Base-by-base conservation (phyloP, 1,140 invertebrate genomes). In the Adelges cooleyi region DNA sequence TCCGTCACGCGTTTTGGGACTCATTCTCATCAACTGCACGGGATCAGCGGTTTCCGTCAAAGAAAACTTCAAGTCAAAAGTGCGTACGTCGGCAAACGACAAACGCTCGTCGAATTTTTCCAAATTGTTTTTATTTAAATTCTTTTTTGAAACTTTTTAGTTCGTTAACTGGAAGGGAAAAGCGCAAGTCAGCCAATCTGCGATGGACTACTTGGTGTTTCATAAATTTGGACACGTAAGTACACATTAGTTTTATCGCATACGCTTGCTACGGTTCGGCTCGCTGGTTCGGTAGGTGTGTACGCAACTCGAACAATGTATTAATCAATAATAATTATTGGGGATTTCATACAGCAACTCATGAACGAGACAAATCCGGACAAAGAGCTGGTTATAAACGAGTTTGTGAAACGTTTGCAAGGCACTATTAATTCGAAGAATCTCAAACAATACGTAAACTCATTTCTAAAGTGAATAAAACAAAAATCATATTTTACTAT, bases 171-270 rank as follows among this genome's bases (percentile, higher is more conserved):
- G 88, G 85, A 84, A 83, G 68, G 81, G 81, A 36, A 77, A 82
- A 18, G 80, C 82, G 69, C 66, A 66, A 18, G 81, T 89, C 72
- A 85, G 85, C 22, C 84, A 86, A 69, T 86, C 84, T 1, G 86
- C 88, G 50, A 87, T 88, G 75, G 86, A 89, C 70, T 90, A 89
- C 75, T 79, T 93, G 65, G 82, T 91, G 67, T 86, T 90, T 73
- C 90, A 94, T 75, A 90, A 92, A 79, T 93, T 93, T 77, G 91
- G 90, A 74, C 83, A 86, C 76, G 90, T 93, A 81, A 86, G 86
- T 86, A 49, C 1, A 65, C n/a, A n/a, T 17, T 48, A 6, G n/a
- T 8, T 48, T 48, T 48, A 17, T 48, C n/a, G 5, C 15, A 22
- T 5, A 48, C 20, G 5, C 20, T 17, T 48, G n/a, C n/a, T n/a